Evolutionary conservation across 2,797 vertebrate genomes (phyloP), one percentile per base, ranked within the genome.

Genomic region (Meriones psammophilus): DNA sequence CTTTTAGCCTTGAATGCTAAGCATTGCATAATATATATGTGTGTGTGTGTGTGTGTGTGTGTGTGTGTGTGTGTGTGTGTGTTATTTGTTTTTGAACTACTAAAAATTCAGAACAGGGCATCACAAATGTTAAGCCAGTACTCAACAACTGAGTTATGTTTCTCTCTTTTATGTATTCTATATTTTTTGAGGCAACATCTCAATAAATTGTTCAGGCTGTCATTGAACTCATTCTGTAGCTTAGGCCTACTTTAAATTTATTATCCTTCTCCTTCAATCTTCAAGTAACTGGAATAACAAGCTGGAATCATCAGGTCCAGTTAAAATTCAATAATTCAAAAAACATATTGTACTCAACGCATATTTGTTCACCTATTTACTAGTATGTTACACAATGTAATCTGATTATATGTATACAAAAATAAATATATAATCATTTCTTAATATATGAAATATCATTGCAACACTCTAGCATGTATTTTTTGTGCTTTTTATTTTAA

Each of bases 401-500:
- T 66, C 73, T 71, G 79, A 88, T 33, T 42, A 42, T 42, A 42
- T 42, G 42, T 42, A 42, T 42, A 42, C 42, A 42, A 42, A 62
- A 80, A 89, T 87, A 7, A 60, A 58, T 84, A 30, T 5, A 46
- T 80, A 26, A 71, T 74, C 81, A 10, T 80, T 91, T 39, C 36
- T 42, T 76, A 0, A 42, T 42, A 42, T 42, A 36, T 78, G 33
- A 0, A 73, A 4, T 58, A 33, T 6, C 0, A 93, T 91, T 60
- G 9, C 46, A 58, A 54, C 26, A 42, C 42, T 33, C 14, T 74
- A 56, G n/a, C 50, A 87, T 89, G 0, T 80, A 15, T 95, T 88
- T 56, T 39, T 80, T 85, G 76, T 86, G 28, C 8, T 56, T 56
- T 83, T n/a, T 42, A 56, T 89, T 93, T 93, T 88, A 78, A 5